These are phyloP conservation scores for Acanthurus tractus DNA, from an alignment of 2,797 vertebrate species.

Conservation along the genomic window DNA sequence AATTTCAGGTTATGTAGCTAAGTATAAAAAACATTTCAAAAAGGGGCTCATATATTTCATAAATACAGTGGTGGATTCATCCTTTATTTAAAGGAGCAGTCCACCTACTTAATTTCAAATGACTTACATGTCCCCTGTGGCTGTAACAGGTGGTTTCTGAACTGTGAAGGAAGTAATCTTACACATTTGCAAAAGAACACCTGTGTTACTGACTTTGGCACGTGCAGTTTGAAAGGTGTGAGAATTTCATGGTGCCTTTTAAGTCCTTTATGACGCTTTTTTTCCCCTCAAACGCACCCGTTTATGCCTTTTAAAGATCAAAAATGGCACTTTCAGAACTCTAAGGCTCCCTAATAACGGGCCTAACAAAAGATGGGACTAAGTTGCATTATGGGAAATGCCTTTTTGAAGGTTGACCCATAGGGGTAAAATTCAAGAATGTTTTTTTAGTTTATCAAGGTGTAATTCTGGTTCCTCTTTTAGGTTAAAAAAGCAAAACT, in stretches of 20 bases:
- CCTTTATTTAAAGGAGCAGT: neutral
- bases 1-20: neutral
- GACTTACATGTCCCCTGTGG: neutral
- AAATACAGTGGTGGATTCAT: neutral
- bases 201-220: neutral
- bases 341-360: too few relatives aligned
- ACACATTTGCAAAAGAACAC: neutral
- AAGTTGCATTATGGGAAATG: neutral
- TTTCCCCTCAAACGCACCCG: too few relatives aligned
- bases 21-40: neutral
- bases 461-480: neutral
- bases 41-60: neutral
- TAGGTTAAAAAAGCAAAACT: neutral
- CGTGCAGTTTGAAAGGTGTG: neutral
- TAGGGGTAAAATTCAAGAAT: too few relatives aligned
- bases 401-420: too few relatives aligned
- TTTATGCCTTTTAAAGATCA: too few relatives aligned
- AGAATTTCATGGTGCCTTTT: neutral
- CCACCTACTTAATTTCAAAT: neutral
- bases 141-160: neutral
- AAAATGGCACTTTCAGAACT: too few relatives aligned
- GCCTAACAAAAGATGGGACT: neutral
- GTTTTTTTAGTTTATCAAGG: neutral
- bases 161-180: neutral
- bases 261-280: too few relatives aligned